Conservation (phyloP, 2,113 vertebrate genomes). For the Oryzias curvinotus region DNA sequence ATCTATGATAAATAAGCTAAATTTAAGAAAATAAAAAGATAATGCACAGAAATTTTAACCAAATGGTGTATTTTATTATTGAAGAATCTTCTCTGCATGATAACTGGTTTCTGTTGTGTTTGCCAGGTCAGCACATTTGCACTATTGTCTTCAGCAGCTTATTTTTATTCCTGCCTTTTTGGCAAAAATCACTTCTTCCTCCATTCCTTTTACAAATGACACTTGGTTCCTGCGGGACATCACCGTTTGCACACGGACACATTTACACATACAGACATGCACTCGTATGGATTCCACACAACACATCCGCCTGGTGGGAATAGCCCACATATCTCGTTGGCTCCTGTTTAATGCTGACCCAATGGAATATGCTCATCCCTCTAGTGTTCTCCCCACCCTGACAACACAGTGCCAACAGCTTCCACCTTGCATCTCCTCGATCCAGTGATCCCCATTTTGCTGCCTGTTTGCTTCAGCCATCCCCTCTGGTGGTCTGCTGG, state of each 20-base stretch:
- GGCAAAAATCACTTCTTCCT: conserved; percentile 32
- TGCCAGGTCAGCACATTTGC: conserved; percentile 32
- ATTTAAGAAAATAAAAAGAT: too few relatives aligned
- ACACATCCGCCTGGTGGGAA: conserved; percentile 45
- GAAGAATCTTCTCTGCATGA: background rate
- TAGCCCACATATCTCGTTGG: conserved; percentile 58
- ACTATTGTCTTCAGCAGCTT: conserved; percentile 20
- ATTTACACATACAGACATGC: conserved; percentile 17
- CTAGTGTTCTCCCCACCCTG: conserved; percentile 48
- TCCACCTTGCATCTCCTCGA: conserved; percentile 11
- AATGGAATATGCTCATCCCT: conserved; percentile 43
- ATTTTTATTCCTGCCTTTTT: conserved; percentile 43
- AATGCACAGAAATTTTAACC: too few relatives aligned
- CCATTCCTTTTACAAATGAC: conserved; percentile 25
- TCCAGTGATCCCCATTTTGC: conserved; percentile 13
- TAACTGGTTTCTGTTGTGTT: conserved; percentile 9
- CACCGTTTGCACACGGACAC: conserved; percentile 15
- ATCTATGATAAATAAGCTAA: too few relatives aligned
- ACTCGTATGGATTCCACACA: conserved; percentile 27
- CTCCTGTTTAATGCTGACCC: conserved; percentile 70
- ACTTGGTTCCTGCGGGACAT: conserved; percentile 28
- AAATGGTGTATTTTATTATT: background rate
- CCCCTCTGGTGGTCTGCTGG: background rate
- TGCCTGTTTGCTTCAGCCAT: conserved; percentile 14
- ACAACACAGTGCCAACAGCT: conserved; percentile 18